Evolutionary conservation across 2,888 invertebrate species (phyloP), one percentile per base, ranked within the genome.

Genomic region (Dicyrtomina minuta): DNA sequence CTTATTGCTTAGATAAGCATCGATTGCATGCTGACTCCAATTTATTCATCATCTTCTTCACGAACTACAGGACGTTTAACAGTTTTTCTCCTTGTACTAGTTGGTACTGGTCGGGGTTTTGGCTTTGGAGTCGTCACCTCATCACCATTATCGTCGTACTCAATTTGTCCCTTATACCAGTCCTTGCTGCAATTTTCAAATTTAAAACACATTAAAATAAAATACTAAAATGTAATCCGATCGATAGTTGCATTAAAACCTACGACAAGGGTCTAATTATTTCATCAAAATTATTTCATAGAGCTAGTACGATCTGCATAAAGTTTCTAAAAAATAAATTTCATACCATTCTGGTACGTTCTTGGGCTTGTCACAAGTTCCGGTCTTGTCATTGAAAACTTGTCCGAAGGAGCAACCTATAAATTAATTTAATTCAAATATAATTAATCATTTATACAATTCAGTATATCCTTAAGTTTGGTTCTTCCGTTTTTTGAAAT

Each of bases 321-420:
- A 17, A 59, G 39, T 27, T 3, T n/a, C 10, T 27, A 43, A 27
- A 43, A 17, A 20, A 41, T 20, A 41, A 41, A 68, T 27, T 64
- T 79, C 85, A 85, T 82, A 93, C 94, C 94, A 95, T 84, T 94
- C 93, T 0, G 93, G 90, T 67, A 95, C 89, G 79, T 89, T 90
- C 79, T 92, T 87, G 0, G 93, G 89, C 90, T 92, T 92, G 75
- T 93, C 92, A 80, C 95, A 95, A 67, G 85, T 87, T 80, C 89
- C 89, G 70, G 84, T 85, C 12, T 86, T 86, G 67, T 93, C 92
- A 79, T 94, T 92, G 82, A 94, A 95, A 12, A 90, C 95, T 81
- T 92, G 92, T 2, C 94, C 94, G 27, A 91, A 85, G 82, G 90
- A 91, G 83, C 94, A 95, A 20, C 93, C 93, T 76, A n/a, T n/a